phyloP scores from a whole-genome alignment of 1,140 invertebrate species.

The Mamestra configurata region DNA sequence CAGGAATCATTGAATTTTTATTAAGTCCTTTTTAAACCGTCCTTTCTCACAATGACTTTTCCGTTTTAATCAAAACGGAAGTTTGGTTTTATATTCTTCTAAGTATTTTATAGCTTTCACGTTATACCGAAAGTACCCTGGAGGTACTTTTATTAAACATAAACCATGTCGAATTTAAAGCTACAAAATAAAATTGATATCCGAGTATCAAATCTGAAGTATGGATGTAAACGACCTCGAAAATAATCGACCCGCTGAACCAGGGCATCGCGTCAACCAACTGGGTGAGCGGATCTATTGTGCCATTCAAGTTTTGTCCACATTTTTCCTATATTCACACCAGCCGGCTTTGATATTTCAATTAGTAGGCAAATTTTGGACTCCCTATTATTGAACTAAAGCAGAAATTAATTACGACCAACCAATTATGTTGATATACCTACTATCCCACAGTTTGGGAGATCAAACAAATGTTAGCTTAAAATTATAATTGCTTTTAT shows the following conservation, averaged over 20 bases:
- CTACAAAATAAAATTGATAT: background rate
- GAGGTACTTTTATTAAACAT: background rate
- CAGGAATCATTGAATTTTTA: slow-evolving; percentile 22
- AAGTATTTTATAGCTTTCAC: background rate
- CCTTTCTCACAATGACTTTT: background rate
- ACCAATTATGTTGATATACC: slow-evolving; percentile 5
- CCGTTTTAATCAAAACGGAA: background rate
- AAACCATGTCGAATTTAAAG: background rate
- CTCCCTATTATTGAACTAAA: background rate
- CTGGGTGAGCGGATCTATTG: slow-evolving; percentile 11
- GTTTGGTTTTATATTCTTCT: background rate
- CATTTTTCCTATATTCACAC: slow-evolving; percentile 32
- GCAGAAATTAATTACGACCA: slow-evolving; percentile 17
- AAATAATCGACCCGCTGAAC: background rate
- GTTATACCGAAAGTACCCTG: background rate
- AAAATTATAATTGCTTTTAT: slow-evolving; percentile 24
- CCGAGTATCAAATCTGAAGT: background rate
- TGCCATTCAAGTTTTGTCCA: slow-evolving; percentile 18
- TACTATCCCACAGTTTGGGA: background rate
- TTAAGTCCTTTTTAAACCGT: background rate
- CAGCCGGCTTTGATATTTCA: background rate
- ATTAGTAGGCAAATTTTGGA: background rate
- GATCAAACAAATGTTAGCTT: slow-evolving; percentile 16
- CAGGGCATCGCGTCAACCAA: background rate
- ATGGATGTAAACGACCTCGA: background rate